These are phyloP conservation scores for Syngnathus acus DNA, from an alignment of 2,797 vertebrate species.

Conservation along the genomic window DNA sequence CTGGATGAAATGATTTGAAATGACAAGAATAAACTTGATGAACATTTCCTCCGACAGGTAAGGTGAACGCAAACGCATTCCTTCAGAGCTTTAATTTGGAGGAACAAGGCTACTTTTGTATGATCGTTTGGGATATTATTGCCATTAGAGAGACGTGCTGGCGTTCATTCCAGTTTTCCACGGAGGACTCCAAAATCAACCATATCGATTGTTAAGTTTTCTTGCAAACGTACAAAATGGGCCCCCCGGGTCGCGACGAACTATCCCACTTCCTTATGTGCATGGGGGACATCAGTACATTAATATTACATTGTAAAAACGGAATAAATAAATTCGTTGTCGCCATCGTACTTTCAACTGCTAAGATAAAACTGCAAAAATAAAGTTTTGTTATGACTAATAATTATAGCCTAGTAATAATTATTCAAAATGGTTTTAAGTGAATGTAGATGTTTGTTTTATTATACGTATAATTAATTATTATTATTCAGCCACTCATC, in stretches of 20 bases:
- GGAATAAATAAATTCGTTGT: no score
- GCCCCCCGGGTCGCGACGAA: background rate
- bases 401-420: no score
- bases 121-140: background rate
- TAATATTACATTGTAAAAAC: no score
- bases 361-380: no score
- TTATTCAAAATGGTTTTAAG: no score
- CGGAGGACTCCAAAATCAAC: background rate
- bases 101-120: slow-evolving; percentile 1
- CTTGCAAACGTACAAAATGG: background rate
- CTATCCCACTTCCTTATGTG: background rate
- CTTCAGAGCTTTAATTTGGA: background rate
- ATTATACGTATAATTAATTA: no score
- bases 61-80: background rate
- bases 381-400: no score
- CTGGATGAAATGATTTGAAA: background rate
- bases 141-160: background rate
- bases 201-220: background rate
- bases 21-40: background rate
- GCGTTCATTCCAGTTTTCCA: background rate
- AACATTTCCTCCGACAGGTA: background rate
- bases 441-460: no score
- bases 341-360: no score
- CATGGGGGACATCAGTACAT: no score
- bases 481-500: no score